Conservation (phyloP, 1,140 invertebrate species). For the Pristionchus pacificus region DNA sequence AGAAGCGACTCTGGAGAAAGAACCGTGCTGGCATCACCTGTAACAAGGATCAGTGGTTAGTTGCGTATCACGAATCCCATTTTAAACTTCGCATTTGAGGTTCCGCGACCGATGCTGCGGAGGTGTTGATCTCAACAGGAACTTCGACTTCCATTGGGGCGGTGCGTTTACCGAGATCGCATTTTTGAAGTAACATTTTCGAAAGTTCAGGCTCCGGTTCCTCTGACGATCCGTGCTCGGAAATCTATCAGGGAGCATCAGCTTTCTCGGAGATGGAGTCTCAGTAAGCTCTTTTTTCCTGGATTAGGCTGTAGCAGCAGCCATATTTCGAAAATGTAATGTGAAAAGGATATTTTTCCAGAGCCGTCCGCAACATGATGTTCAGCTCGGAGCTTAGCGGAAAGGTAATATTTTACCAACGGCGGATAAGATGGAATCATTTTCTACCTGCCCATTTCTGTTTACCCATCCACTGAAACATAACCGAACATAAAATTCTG, state of each 20-base stretch:
- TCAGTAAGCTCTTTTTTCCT: too few relatives aligned
- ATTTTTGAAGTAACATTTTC: background rate
- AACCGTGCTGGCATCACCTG: slow-evolving; percentile 49
- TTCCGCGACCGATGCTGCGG: slow-evolving; percentile 52
- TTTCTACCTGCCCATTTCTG: too few relatives aligned
- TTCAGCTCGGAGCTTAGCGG: slow-evolving; percentile 51
- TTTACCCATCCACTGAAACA: too few relatives aligned
- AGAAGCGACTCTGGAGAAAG: slow-evolving; percentile 54
- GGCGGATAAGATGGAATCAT: too few relatives aligned
- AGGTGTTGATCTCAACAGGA: slow-evolving; percentile 54
- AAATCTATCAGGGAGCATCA: slow-evolving; percentile 54
- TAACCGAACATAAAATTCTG: too few relatives aligned
- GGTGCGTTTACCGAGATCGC: slow-evolving; percentile 24
- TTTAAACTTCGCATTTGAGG: background rate
- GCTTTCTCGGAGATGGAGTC: too few relatives aligned
- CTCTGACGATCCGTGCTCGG: slow-evolving; percentile 50
- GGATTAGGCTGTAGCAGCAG: too few relatives aligned
- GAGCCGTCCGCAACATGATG: slow-evolving; percentile 53
- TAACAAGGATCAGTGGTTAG: slow-evolving; percentile 53
- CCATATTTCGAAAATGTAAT: too few relatives aligned
- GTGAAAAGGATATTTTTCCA: too few relatives aligned
- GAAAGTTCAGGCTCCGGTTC: slow-evolving; percentile 47
- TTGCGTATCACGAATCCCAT: background rate
- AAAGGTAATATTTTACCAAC: too few relatives aligned
- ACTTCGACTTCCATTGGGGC: slow-evolving; percentile 58